Percentiles rank a stretch among this genome's conserved stretches.
Evolutionary conservation across 2,888 invertebrate species (phyloP).

Genomic region (Aquatica leii): DNA sequence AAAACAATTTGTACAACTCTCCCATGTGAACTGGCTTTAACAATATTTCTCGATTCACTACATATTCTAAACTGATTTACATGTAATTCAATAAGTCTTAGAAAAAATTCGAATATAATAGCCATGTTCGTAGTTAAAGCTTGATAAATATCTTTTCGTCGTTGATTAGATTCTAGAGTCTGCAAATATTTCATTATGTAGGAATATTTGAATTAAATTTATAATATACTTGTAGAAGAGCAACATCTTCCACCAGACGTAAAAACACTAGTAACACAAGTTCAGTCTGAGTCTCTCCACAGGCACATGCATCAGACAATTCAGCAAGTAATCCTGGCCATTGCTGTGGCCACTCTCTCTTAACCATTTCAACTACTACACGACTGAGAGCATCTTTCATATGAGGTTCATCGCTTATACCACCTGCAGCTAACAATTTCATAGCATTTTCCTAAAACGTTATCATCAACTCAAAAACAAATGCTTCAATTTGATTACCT

Average conservation of each 20-base stretch:
- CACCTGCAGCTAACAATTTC: constrained; percentile 80
- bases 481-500: neutral
- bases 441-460: constrained; percentile 79
- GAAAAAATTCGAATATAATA: constrained; percentile 86
- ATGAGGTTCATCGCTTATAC: constrained; percentile 77
- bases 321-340: constrained; percentile 89
- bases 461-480: constrained; percentile 19
- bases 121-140: constrained; percentile 88
- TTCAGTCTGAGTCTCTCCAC: constrained; percentile 89
- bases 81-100: constrained; percentile 81
- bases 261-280: constrained; percentile 88
- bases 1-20: constrained; percentile 86
- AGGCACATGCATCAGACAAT: constrained; percentile 80
- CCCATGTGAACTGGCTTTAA: constrained; percentile 75
- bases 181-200: constrained; percentile 50
- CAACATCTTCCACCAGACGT: constrained; percentile 92
- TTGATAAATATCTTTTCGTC: constrained; percentile 90
- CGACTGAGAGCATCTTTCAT: constrained; percentile 87
- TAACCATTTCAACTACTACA: constrained; percentile 96
- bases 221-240: constrained; percentile 76
- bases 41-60: constrained; percentile 69
- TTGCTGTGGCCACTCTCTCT: constrained; percentile 97
- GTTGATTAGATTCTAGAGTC: constrained; percentile 86
- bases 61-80: constrained; percentile 76
- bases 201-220: neutral